Conservation (phyloP, 2,113 vertebrate species). For the Neotragus moschatus region DNA sequence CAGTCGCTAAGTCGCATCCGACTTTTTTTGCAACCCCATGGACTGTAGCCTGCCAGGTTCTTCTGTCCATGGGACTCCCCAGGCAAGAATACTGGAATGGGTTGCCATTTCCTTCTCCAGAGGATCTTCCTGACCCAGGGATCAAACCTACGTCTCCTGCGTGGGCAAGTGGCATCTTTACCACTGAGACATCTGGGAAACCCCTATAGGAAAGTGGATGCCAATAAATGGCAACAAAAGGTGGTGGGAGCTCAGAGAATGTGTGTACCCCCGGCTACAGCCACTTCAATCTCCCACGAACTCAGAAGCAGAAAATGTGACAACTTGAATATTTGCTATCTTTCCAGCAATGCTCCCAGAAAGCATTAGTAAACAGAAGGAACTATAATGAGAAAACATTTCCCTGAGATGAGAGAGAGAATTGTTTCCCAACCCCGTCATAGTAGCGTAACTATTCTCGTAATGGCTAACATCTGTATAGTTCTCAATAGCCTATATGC, state of each 20-base stretch:
- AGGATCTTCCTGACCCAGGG: not conserved
- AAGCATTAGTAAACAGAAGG: not conserved
- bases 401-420: slow-evolving; percentile 7
- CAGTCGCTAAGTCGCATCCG: rapidly evolving
- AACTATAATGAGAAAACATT: slow-evolving; percentile 27
- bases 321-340: not conserved
- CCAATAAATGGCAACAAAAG: not conserved
- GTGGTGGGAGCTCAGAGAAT: not conserved
- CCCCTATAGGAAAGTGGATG: not conserved
- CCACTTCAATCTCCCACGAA: not conserved
- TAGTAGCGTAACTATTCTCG: not conserved
- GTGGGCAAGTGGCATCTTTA: not conserved
- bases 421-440: slow-evolving; percentile 20
- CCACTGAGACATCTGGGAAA: not conserved
- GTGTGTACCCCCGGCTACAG: not conserved
- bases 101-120: not conserved
- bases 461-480: slow-evolving; percentile 36
- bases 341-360: not conserved
- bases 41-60: not conserved
- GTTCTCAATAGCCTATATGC: not conserved
- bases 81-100: not conserved
- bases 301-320: not conserved
- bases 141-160: not conserved
- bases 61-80: not conserved
- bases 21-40: not conserved